Evolutionary conservation across 2,888 invertebrate genomes (phyloP).

Genomic region (Trissoscelio sp.): DNA sequence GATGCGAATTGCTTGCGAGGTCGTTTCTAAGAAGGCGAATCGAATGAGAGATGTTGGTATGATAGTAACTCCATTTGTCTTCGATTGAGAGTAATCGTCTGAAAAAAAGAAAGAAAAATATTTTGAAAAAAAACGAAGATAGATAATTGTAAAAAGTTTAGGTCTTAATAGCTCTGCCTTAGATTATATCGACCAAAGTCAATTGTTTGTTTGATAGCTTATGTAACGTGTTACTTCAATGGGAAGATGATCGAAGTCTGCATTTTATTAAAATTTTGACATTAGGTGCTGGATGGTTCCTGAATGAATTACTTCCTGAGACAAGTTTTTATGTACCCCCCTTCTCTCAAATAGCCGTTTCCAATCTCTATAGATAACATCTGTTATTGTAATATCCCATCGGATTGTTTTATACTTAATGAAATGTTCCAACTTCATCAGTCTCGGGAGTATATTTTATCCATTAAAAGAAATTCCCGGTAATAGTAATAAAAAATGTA

Average conservation of each 20-base stretch:
- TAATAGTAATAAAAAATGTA: slow-evolving; percentile 26
- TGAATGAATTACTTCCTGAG: slow-evolving; percentile 52
- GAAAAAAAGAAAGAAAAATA: slow-evolving; percentile 18
- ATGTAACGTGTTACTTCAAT: slow-evolving; percentile 41
- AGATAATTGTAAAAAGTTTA: slow-evolving; percentile 57
- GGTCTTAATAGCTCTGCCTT: slow-evolving; percentile 46
- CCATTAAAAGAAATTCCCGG: slow-evolving; percentile 4
- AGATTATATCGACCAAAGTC: slow-evolving; percentile 47
- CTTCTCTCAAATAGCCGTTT: slow-evolving; percentile 1
- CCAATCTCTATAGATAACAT: slow-evolving; percentile 43
- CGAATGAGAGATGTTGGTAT: slow-evolving; percentile 63
- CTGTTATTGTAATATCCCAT: slow-evolving; percentile 13
- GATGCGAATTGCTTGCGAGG: slow-evolving; percentile 67
- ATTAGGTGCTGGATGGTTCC: slow-evolving; percentile 35
- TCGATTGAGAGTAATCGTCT: slow-evolving; percentile 62
- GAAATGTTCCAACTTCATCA: slow-evolving; percentile 25
- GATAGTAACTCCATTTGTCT: slow-evolving; percentile 65
- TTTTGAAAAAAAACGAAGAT: slow-evolving; percentile 38
- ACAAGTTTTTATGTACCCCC: slow-evolving; percentile 28
- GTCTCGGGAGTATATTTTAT: slow-evolving; percentile 5
- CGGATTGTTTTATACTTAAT: slow-evolving; percentile 30
- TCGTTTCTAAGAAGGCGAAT: slow-evolving; percentile 68
- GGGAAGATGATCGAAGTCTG: slow-evolving; percentile 35
- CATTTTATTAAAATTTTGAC: slow-evolving; percentile 58
- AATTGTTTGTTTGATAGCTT: slow-evolving; percentile 55